Evolutionary conservation across 2,113 vertebrate species (phyloP), one percentile per base, ranked within the genome.

Genomic region (Campylomormyrus numenius): DNA sequence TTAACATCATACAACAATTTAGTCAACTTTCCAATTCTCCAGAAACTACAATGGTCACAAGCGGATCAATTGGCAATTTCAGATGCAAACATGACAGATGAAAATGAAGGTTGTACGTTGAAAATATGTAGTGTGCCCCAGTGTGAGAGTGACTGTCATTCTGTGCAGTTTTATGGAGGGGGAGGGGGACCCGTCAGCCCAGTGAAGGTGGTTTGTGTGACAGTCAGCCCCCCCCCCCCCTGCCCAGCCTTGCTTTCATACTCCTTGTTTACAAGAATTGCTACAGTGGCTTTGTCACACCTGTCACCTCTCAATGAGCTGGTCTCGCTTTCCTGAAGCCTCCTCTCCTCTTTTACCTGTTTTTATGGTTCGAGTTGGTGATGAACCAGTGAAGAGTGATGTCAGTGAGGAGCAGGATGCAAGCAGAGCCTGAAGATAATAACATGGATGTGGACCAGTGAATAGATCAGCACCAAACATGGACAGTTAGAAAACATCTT

Each of bases 211-310:
- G 62, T 70, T 31, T 70, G 62, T 70, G 62, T 70, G 62, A 70
- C 62, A 70, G 62, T 80, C 31, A 5, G n/a, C 31, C n/a, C 31
- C 66, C 77, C 5, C 7, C 7, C 80, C 42, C 39, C 31, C 9
- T n/a, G n/a, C n/a, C n/a, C 19, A 27, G 3, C 10, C n/a, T 31
- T 70, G n/a, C 83, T 48, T 80, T 80, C 35, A 42, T 80, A 42
- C 15, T 85, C 24, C 83, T 46, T 85, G 42, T 85, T 85, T 85
- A 85, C 83, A 85, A 85, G 83, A 85, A 85, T 46, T 48, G 42
- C 21, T 11, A 45, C 39, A 39, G 45, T 85, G 83, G 19, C 80
- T 85, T 46, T 48, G 83, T 85, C 83, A 85, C 19, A 21, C 2
- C 83, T 85, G 83, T 48, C 83, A 85, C 39, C 24, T 46, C 19